Evolutionary conservation across 2,797 vertebrate genomes (phyloP).

Genomic region (Gymnopithys bicolor): DNA sequence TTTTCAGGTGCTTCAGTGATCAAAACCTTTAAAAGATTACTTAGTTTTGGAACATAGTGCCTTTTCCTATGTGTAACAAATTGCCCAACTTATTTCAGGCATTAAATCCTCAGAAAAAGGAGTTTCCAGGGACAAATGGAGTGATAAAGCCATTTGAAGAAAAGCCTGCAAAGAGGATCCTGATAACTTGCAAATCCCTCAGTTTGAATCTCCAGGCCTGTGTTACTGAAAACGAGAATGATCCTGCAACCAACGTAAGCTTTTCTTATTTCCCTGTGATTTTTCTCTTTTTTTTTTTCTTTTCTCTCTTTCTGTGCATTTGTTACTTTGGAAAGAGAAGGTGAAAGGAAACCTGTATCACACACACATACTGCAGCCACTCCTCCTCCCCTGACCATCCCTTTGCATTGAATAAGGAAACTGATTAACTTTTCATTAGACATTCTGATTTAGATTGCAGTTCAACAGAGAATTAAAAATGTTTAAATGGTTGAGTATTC

Average conservation of each 20-base stretch:
- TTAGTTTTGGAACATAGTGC: background rate
- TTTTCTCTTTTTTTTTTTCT: background rate
- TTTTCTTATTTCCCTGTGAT: background rate
- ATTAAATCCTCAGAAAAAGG: slow-evolving; percentile 83
- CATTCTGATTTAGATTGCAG: background rate
- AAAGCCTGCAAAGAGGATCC: slow-evolving; percentile 89
- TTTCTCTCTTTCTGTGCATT: background rate
- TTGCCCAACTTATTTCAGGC: slow-evolving; percentile 74
- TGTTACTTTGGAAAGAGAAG: background rate
- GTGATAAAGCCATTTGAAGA: slow-evolving; percentile 89
- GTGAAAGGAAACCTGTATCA: background rate
- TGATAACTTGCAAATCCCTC: slow-evolving; percentile 89
- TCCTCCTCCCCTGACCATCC: background rate
- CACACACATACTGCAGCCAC: accelerated
- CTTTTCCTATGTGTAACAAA: background rate
- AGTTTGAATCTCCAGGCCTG: slow-evolving; percentile 92
- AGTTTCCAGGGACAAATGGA: slow-evolving; percentile 77
- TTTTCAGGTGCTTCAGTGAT: background rate
- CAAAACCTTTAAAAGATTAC: background rate
- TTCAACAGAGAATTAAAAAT: background rate
- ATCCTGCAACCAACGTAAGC: slow-evolving; percentile 91
- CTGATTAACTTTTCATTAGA: background rate
- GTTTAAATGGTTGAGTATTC: background rate
- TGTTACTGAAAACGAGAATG: slow-evolving; percentile 89
- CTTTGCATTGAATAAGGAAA: background rate